A percentile compares a stretch with the other conserved stretches of the same genome.
phyloP scores from a whole-genome alignment of 2,113 vertebrate species.

The Suricata suricatta region DNA sequence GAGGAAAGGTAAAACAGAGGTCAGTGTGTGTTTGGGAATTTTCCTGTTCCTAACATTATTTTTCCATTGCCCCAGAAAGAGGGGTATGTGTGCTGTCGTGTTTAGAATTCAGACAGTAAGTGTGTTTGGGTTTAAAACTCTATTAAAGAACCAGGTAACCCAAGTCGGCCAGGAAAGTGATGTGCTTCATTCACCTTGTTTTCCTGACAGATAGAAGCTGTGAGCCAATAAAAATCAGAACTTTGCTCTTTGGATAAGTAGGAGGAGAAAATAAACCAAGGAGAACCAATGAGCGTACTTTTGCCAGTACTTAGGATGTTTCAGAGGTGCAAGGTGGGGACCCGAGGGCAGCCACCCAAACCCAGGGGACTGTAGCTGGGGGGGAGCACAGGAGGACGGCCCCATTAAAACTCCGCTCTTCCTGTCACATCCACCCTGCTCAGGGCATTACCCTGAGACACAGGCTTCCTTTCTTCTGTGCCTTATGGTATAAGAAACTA shows the following conservation, averaged over 20 bases:
- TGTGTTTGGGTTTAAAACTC: neutral
- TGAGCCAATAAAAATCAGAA: neutral
- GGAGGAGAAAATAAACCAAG: neutral
- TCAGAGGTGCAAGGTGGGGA: fast-evolving
- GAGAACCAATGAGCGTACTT: neutral
- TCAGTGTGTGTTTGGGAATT: neutral
- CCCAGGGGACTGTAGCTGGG: neutral
- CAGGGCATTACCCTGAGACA: neutral
- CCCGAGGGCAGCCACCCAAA: neutral
- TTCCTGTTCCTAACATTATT: neutral
- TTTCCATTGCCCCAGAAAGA: neutral
- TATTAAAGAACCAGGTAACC: neutral
- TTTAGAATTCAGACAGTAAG: neutral
- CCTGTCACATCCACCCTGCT: neutral
- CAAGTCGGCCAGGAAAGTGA: neutral
- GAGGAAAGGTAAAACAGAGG: neutral
- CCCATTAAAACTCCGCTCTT: neutral
- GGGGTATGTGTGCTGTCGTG: neutral
- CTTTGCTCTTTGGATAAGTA: neutral
- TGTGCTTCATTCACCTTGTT: neutral
- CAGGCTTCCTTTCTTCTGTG: neutral
- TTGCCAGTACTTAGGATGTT: neutral
- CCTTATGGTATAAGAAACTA: neutral
- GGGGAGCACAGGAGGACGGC: fast-evolving
- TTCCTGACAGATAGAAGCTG: neutral